These are phyloP conservation scores for Xestobium rufovillosum DNA, from an alignment of 2,888 invertebrate species.

Conservation along the genomic window DNA sequence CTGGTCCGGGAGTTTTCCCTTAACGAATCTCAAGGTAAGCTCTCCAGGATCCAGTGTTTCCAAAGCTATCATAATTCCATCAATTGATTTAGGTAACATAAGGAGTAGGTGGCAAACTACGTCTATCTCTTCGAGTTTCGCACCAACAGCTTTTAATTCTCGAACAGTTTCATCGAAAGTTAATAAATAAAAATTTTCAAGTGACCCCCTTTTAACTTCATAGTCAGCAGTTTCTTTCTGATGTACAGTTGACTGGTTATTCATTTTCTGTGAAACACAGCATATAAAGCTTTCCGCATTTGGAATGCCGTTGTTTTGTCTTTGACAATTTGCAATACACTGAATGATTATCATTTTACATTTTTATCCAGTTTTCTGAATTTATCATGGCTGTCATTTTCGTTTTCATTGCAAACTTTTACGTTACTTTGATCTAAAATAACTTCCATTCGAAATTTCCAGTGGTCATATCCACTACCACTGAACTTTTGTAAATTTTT, in stretches of 20 bases:
- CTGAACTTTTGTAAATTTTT: too few species aligned
- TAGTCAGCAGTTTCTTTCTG: constrained; percentile 24
- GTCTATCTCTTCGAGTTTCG: constrained; percentile 24
- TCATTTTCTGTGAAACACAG: constrained; percentile 25
- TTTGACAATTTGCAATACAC: constrained; percentile 26
- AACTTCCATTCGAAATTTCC: constrained; percentile 12
- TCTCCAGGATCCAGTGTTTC: constrained; percentile 22
- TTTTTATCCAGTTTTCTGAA: too few species aligned
- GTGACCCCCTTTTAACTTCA: constrained; percentile 20
- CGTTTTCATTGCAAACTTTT: constrained; percentile 5
- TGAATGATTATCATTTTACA: constrained; percentile 25
- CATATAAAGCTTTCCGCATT: constrained; percentile 27
- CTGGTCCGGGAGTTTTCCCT: too few species aligned
- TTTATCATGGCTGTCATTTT: constrained; percentile 8
- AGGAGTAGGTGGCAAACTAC: constrained; percentile 25
- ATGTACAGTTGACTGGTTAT: constrained; percentile 25
- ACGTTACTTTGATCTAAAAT: constrained; percentile 10
- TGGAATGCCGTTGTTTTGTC: constrained; percentile 23
- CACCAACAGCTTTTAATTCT: constrained; percentile 24
- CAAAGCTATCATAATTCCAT: constrained; percentile 24
- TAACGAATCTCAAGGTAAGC: constrained; percentile 19
- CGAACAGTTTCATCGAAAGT: too few species aligned
- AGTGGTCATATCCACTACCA: constrained; percentile 16
- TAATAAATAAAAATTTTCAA: too few species aligned
- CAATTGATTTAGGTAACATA: constrained; percentile 22